phyloP scores from a whole-genome alignment of 2,797 vertebrate species.

The Gymnothorax reevesii region DNA sequence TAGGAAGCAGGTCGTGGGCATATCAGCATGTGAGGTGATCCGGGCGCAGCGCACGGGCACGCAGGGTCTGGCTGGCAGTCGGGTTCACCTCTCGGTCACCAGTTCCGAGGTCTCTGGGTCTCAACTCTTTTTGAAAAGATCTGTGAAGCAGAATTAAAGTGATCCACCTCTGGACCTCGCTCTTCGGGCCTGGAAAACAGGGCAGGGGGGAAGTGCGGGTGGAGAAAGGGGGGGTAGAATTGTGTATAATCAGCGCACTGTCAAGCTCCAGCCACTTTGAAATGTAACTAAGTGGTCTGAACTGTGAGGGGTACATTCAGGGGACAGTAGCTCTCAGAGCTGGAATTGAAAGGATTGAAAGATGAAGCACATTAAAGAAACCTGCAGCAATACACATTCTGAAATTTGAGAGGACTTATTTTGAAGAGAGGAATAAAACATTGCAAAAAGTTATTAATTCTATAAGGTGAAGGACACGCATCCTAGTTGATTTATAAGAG shows the following conservation, averaged over 20 bases:
- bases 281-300: slow-evolving; percentile 71
- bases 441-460: no score
- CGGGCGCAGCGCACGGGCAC: slow-evolving; percentile 66
- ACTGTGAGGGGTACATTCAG: slow-evolving; percentile 49
- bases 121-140: slow-evolving; percentile 75
- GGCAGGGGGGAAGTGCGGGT: slow-evolving; percentile 49
- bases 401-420: no score
- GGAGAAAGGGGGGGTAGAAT: slow-evolving; percentile 50
- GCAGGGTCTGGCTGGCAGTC: slow-evolving; percentile 57
- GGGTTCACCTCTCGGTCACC: slow-evolving; percentile 75
- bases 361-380: neutral
- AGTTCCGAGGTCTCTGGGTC: slow-evolving; percentile 73
- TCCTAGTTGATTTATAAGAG: no score
- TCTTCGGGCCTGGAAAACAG: slow-evolving; percentile 39
- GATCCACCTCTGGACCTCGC: slow-evolving; percentile 73
- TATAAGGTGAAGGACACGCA: no score
- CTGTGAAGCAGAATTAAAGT: slow-evolving; percentile 84
- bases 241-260: slow-evolving; percentile 69
- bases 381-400: no score
- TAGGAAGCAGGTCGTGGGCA: slow-evolving; percentile 57
- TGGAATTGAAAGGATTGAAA: neutral
- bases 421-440: no score
- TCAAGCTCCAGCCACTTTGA: slow-evolving; percentile 69
- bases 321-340: neutral
- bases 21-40: slow-evolving; percentile 63